Conservation (phyloP, 2,888 invertebrate species). For the Plagiodera versicolora region DNA sequence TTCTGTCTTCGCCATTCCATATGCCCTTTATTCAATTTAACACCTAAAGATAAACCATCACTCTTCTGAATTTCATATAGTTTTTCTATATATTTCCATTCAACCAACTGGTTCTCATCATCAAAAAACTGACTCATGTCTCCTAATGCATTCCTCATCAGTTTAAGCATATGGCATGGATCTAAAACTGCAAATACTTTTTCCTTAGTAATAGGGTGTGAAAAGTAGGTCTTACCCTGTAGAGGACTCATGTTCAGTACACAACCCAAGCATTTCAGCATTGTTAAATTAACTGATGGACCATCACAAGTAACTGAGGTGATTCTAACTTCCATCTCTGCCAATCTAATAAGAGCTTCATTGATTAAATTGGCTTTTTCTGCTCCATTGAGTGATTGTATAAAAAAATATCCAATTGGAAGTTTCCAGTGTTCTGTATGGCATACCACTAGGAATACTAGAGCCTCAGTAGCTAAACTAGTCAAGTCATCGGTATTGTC, state of each 20-base stretch:
- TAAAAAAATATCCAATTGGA: slow-evolving; percentile 9
- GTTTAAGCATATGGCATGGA: slow-evolving; percentile 11
- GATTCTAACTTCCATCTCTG: not conserved
- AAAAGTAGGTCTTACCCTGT: slow-evolving; percentile 1
- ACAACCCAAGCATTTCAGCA: slow-evolving; percentile 11
- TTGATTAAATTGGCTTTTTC: slow-evolving; percentile 5
- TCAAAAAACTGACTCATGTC: slow-evolving; percentile 2
- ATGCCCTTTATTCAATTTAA: not conserved
- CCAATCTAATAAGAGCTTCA: slow-evolving; percentile 9
- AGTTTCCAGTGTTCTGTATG: slow-evolving; percentile 12
- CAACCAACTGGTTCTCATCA: not conserved
- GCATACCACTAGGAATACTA: slow-evolving; percentile 8
- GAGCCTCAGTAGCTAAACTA: slow-evolving; percentile 3
- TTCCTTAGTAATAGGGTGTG: slow-evolving; percentile 5
- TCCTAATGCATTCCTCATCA: slow-evolving; percentile 12
- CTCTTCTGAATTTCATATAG: not conserved
- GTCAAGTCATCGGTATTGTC: slow-evolving; percentile 6
- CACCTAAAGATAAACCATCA: not conserved
- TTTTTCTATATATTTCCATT: not conserved
- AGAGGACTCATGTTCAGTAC: not conserved
- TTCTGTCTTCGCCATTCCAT: slow-evolving; percentile 4
- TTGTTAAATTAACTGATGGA: slow-evolving; percentile 5
- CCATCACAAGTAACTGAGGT: slow-evolving; percentile 7
- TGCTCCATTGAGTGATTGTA: not conserved
- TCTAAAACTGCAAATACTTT: slow-evolving; percentile 10